phyloP scores from a whole-genome alignment of 2,113 vertebrate genomes.

The Spheniscus mendiculus region DNA sequence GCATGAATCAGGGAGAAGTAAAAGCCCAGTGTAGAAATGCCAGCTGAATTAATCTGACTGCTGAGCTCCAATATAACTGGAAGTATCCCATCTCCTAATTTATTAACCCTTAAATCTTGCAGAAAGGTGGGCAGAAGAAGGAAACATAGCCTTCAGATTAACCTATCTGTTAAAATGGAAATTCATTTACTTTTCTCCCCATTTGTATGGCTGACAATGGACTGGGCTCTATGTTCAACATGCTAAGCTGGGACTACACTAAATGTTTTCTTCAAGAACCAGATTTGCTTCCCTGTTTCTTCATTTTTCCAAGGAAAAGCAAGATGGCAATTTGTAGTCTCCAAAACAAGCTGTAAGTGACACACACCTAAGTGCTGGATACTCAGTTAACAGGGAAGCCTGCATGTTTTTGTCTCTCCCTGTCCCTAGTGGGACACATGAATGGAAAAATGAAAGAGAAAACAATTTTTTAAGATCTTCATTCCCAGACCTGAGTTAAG shows the following conservation, averaged over 20 bases:
- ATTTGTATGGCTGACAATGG: rapidly evolving
- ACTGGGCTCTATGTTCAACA: neutral
- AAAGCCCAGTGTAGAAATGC: neutral
- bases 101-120: neutral
- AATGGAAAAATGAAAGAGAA: neutral
- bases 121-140: neutral
- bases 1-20: neutral
- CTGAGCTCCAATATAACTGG: neutral
- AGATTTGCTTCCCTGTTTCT: neutral
- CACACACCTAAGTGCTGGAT: neutral
- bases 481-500: neutral
- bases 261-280: neutral
- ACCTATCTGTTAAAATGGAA: neutral
- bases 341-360: neutral
- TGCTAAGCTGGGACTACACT: neutral
- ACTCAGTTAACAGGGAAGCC: neutral
- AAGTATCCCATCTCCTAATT: neutral
- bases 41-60: neutral
- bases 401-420: neutral
- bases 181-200: neutral
- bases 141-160: neutral
- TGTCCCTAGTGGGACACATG: neutral
- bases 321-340: neutral
- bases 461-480: neutral
- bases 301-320: neutral